Conservation (phyloP, 2,888 invertebrate species). For the Drosophila robusta region DNA sequence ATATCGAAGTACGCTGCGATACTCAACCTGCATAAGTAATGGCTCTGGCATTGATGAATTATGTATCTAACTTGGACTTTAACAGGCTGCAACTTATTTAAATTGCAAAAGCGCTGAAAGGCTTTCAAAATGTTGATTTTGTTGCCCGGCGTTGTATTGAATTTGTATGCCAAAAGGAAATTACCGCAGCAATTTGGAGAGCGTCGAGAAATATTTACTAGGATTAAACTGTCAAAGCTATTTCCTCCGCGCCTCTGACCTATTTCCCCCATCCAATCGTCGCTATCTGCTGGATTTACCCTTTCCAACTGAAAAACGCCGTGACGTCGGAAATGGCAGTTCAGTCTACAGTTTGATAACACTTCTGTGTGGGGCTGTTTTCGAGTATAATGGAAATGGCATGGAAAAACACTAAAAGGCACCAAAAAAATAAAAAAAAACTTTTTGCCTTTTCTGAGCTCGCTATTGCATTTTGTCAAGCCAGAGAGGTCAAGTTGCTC, state of each 20-base stretch:
- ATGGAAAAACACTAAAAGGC: constrained; percentile 11
- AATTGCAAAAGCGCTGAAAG: constrained; percentile 31
- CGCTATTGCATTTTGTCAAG: constrained; percentile 16
- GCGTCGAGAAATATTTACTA: constrained; percentile 42
- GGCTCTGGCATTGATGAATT: constrained; percentile 51
- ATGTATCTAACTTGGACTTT: constrained; percentile 26
- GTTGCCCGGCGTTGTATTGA: constrained; percentile 1
- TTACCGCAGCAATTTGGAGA: constrained; percentile 56
- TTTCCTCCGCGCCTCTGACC: constrained; percentile 63
- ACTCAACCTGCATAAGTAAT: constrained; percentile 1
- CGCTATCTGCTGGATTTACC: constrained; percentile 59
- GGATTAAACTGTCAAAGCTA: constrained; percentile 72
- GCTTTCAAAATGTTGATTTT: constrained; percentile 22
- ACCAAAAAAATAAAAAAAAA: constrained; percentile 14
- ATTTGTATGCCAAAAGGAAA: constrained; percentile 46
- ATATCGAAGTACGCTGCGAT: constrained; percentile 6
- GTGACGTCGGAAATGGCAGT: constrained; percentile 63
- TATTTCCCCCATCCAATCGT: constrained; percentile 36
- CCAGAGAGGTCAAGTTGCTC: constrained; percentile 46
- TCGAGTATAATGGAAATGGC: constrained; percentile 30
- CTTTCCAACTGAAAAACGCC: constrained; percentile 65
- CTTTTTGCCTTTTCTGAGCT: constrained; percentile 7
- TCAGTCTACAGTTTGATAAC: constrained; percentile 31
- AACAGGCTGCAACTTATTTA: constrained; percentile 24
- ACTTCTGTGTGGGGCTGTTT: constrained; percentile 13